These are phyloP conservation scores for Mixornis gularis DNA, from an alignment of 2,113 vertebrate genomes.

Conservation along the genomic window DNA sequence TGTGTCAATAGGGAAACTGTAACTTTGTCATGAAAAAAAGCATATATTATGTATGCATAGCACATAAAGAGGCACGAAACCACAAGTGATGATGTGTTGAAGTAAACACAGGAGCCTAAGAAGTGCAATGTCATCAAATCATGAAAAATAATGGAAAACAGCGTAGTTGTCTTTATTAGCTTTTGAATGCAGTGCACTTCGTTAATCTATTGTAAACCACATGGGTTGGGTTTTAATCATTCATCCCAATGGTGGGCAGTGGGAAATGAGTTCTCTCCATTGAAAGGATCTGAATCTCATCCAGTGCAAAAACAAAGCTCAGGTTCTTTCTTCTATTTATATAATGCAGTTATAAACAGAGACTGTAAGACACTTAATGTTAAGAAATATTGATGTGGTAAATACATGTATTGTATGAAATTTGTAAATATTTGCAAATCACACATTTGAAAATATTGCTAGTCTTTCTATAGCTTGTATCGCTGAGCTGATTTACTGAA, in stretches of 20 bases:
- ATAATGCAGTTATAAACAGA: background rate
- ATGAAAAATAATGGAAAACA: conserved; percentile 40
- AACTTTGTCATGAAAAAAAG: background rate
- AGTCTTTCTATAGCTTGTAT: background rate
- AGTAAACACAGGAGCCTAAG: conserved; percentile 49
- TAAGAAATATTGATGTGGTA: background rate
- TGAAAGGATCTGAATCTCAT: background rate
- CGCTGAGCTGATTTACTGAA: background rate
- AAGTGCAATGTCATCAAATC: conserved; percentile 29
- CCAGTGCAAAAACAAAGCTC: background rate
- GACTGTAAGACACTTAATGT: background rate
- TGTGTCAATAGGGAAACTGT: background rate
- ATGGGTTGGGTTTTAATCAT: conserved; percentile 10
- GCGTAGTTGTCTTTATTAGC: background rate
- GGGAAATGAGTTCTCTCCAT: background rate
- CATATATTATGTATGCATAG: background rate
- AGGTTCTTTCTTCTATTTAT: background rate
- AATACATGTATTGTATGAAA: background rate
- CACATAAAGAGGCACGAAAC: background rate
- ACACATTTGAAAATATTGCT: background rate
- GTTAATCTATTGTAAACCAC: conserved; percentile 33
- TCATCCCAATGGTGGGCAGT: background rate
- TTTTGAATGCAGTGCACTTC: conserved; percentile 28
- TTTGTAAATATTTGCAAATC: background rate
- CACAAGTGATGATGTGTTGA: conserved; percentile 20